phyloP scores from a whole-genome alignment of 92 coral and sea anemone species.

The Phymanthus crucifer region DNA sequence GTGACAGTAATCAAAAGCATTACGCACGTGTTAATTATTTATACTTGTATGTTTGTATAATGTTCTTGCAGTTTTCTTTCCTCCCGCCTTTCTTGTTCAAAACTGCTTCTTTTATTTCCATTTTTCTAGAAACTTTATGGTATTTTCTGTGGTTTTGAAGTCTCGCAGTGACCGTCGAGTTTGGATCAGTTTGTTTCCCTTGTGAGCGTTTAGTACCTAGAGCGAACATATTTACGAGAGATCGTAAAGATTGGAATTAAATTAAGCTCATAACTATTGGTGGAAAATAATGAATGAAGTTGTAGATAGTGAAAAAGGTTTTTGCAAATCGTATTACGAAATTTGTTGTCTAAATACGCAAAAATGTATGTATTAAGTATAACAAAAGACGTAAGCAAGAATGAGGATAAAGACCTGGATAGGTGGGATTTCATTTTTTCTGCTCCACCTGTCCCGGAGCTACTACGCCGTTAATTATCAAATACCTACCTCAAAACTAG shows the following conservation, averaged over 20 bases:
- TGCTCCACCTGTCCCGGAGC: conserved; percentile 60
- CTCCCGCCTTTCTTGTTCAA: background rate
- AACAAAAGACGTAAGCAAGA: background rate
- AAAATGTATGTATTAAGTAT: background rate
- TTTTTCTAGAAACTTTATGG: background rate
- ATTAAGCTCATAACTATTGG: conserved; percentile 16
- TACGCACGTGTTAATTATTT: background rate
- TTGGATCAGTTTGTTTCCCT: background rate
- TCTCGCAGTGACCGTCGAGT: background rate
- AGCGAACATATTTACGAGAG: background rate
- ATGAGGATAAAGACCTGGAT: conserved; percentile 20
- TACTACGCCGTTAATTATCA: conserved; percentile 59
- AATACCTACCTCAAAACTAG: conserved; percentile 41
- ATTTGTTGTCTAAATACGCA: background rate
- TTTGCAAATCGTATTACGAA: too few species aligned
- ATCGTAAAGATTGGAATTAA: background rate
- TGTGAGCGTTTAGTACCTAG: background rate
- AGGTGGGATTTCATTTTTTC: background rate
- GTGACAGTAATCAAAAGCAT: background rate
- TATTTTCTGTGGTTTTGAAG: background rate
- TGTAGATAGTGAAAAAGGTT: background rate
- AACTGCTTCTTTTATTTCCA: background rate
- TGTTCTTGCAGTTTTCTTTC: background rate
- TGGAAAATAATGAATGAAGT: background rate
- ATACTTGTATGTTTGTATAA: background rate